Conservation (phyloP, 2,113 vertebrate genomes). For the Hemichromis elongatus region DNA sequence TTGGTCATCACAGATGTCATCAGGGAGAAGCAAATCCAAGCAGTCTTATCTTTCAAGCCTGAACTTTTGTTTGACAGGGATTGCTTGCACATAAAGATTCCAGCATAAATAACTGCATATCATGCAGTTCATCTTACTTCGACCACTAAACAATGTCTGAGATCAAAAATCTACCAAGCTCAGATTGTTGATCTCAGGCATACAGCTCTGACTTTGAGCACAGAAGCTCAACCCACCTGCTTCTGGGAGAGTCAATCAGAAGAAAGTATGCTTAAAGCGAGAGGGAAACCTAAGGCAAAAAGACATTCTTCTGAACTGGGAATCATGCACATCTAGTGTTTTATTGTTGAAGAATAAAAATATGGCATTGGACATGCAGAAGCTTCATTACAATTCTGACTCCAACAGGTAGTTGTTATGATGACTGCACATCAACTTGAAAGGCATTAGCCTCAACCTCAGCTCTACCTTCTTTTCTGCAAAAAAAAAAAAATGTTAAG, state of each 20-base stretch:
- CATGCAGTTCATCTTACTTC: no score
- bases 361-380: not conserved
- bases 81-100: not conserved
- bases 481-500: not conserved
- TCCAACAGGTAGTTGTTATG: not conserved
- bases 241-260: not conserved
- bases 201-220: not conserved
- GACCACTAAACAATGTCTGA: no score
- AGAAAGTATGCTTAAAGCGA: not conserved
- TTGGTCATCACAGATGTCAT: not conserved
- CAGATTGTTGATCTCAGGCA: not conserved
- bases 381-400: not conserved
- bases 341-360: not conserved
- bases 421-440: not conserved
- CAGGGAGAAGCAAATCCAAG: not conserved
- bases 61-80: not conserved
- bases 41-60: not conserved
- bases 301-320: not conserved
- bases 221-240: not conserved
- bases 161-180: not conserved
- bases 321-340: not conserved
- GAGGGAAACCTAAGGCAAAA: not conserved
- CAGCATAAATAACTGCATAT: no score
- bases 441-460: not conserved
- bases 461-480: not conserved